Conservation (phyloP, 1,140 invertebrate species). For the Drosophila sechellia region DNA sequence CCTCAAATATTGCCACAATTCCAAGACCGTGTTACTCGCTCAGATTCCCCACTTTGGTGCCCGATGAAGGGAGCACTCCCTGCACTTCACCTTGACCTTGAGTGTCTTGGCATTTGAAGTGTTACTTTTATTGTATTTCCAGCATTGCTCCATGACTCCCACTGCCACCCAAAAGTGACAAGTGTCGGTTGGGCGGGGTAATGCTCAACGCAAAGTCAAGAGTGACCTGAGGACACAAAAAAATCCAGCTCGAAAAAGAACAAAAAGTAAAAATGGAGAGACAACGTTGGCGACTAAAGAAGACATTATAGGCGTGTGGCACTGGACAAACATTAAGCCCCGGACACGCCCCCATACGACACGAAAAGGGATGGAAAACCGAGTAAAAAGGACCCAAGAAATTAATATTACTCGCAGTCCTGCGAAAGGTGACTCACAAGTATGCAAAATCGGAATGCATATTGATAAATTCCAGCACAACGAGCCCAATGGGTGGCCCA, state of each 20-base stretch:
- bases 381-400: constrained; percentile 15
- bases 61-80: constrained; percentile 9
- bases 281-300: constrained; percentile 30
- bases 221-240: constrained; percentile 40
- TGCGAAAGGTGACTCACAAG: constrained; percentile 28
- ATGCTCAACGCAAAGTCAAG: constrained; percentile 63
- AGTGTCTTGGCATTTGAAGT: constrained; percentile 58
- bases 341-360: constrained; percentile 24
- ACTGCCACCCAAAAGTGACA: constrained; percentile 1
- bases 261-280: constrained; percentile 9
- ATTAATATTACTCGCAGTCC: constrained; percentile 28
- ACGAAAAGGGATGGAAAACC: constrained; percentile 27
- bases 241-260: constrained; percentile 11
- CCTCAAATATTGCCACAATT: constrained; percentile 38
- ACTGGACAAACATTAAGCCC: constrained; percentile 45
- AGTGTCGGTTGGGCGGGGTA: constrained; percentile 38
- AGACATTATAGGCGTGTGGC: constrained; percentile 45
- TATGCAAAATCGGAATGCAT: constrained; percentile 69
- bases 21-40: not conserved
- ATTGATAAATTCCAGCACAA: constrained; percentile 67
- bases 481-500: constrained; percentile 6
- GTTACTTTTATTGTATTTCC: constrained; percentile 54
- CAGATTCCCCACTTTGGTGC: not conserved
- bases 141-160: constrained; percentile 12
- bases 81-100: constrained; percentile 64